Percentiles rank a stretch among this genome's conserved stretches.
Evolutionary conservation across 2,888 invertebrate genomes (phyloP).

Genomic region (Cerastoderma edule): DNA sequence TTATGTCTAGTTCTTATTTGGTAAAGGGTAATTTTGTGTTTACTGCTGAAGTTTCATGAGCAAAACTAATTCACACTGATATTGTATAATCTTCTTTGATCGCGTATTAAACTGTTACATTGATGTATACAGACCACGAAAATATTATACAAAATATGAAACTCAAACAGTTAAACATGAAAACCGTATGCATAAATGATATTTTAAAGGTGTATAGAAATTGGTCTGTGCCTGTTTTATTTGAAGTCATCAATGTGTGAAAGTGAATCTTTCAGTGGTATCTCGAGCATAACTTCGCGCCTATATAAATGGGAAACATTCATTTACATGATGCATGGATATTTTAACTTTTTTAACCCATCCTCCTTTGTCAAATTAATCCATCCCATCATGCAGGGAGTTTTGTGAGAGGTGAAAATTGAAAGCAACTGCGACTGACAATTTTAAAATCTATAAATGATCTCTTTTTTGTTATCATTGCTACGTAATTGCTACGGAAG

Average conservation of each 20-base stretch:
- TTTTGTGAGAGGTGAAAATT: neutral
- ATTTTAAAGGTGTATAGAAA: slow-evolving; percentile 25
- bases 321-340: slow-evolving; percentile 14
- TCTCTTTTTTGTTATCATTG: no score
- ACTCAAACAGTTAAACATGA: neutral
- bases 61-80: no score
- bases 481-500: no score
- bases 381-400: neutral
- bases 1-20: neutral
- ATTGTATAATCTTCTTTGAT: slow-evolving; percentile 6
- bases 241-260: slow-evolving; percentile 21
- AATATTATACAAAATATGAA: slow-evolving; percentile 26
- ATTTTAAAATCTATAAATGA: no score
- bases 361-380: no score
- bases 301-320: slow-evolving; percentile 12
- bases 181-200: slow-evolving; percentile 14
- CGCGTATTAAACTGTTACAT: slow-evolving; percentile 8
- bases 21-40: neutral
- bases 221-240: slow-evolving; percentile 18
- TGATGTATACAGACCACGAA: slow-evolving; percentile 4
- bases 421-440: no score
- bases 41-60: no score
- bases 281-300: slow-evolving; percentile 9
- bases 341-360: slow-evolving; percentile 9
- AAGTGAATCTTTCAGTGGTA: slow-evolving; percentile 26